phyloP scores from a whole-genome alignment of 2,113 vertebrate genomes.

The Phylloscopus whistleri region DNA sequence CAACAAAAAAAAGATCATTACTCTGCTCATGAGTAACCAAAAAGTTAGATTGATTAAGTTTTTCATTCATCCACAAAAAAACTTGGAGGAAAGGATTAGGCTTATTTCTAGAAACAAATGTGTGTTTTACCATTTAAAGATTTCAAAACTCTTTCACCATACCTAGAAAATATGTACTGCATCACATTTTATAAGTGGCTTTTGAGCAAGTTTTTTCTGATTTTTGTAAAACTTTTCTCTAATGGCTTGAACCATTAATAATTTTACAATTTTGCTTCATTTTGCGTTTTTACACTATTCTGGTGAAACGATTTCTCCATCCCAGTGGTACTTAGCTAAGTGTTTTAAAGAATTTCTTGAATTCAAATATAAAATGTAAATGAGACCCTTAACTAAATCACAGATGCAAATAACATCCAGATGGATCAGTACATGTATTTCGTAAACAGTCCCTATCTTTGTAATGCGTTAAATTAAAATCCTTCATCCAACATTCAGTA shows the following conservation, averaged over 20 bases:
- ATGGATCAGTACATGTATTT: constrained; percentile 44
- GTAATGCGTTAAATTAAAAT: constrained; percentile 34
- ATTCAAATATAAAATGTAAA: constrained; percentile 48
- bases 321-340: background rate
- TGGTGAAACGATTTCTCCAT: background rate
- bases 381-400: constrained; percentile 45
- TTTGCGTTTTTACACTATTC: background rate
- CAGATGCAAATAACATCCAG: constrained; percentile 55
- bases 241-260: background rate
- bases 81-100: background rate
- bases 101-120: background rate
- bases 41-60: constrained; percentile 3
- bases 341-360: constrained; percentile 23
- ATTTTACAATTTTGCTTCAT: background rate
- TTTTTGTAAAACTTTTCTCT: background rate
- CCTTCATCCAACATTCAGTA: background rate
- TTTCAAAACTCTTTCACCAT: background rate
- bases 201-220: background rate
- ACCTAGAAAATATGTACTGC: background rate
- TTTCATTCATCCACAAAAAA: constrained; percentile 16
- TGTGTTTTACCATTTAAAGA: background rate
- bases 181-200: background rate
- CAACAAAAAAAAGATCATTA: background rate
- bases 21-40: background rate
- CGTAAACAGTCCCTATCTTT: constrained; percentile 29